Base-by-base conservation (phyloP, 2,888 invertebrate genomes). In the Yponomeuta malinellus region DNA sequence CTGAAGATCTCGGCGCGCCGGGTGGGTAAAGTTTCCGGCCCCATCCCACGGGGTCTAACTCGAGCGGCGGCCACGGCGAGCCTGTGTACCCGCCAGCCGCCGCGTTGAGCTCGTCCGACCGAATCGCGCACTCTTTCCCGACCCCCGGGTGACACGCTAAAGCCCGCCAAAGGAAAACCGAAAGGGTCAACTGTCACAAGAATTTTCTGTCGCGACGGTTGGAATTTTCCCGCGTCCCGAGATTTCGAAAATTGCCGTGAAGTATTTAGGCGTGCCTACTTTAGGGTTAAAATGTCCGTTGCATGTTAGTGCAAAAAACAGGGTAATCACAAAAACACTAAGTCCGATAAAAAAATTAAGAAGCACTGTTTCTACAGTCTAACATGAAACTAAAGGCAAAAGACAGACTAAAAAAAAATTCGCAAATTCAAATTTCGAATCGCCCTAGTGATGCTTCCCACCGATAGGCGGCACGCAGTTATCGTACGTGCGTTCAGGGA, bases 11-110 rank as follows among this genome's bases (percentile, higher is more conserved):
- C 76, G 95, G 94, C 77, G 95, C 95, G 77, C 95, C 94, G 78
- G 95, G 94, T 79, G 96, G 95, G 86, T 96, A 96, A 79, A 96
- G 93, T 87, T 96, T 96, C 79, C 96, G 94, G 75, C 96, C 96
- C 96, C 96, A 96, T 89, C 94, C 94, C 87, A 95, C 94, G 84
- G 95, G 95, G 92, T 96, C 96, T 89, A 96, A 93, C 84, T 95
- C 95, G 75, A 94, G 92, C 84, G 95, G 95, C 84, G 96, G 95
- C 96, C 95, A 96, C 90, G 96, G 95, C 88, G 95, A 95, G 89
- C 96, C 95, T 93, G 95, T 94, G 93, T 95, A 95, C 85, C 95
- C 95, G 92, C 95, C 94, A 93, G 94, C 93, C 91, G 94, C 94
- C 87, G 94, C 93, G 91, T 93, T 93, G 82, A 93, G 93, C 93